These are phyloP conservation scores for Dromococcyx pavoninus DNA, from an alignment of 2,797 vertebrate genomes.

Conservation along the genomic window DNA sequence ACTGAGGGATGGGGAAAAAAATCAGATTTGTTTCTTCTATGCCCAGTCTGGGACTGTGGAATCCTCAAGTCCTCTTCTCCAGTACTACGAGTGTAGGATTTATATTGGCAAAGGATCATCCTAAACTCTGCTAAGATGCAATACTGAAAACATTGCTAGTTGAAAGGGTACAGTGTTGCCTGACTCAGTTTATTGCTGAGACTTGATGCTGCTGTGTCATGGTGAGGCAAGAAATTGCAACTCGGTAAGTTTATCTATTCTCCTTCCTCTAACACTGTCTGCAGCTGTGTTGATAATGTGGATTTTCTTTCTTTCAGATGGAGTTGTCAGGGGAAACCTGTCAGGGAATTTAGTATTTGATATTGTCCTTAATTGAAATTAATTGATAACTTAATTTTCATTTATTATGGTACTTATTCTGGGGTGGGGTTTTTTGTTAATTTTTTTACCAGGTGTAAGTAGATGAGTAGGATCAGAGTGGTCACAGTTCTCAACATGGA, in stretches of 20 bases:
- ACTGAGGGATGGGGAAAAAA: not conserved
- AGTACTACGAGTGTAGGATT: not conserved
- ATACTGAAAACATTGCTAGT: not conserved
- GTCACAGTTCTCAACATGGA: constrained; percentile 85
- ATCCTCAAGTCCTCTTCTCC: not conserved
- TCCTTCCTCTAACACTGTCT: not conserved
- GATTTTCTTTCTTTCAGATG: not conserved
- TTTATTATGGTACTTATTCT: not conserved
- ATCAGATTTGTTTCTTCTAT: not conserved
- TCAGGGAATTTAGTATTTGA: not conserved
- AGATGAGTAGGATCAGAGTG: constrained; percentile 67
- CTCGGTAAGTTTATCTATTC: not conserved
- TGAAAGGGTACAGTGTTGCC: not conserved
- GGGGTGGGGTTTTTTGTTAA: not conserved
- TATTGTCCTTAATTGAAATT: not conserved
- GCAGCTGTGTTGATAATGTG: not conserved
- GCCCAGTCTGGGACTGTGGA: not conserved
- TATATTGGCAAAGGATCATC: not conserved
- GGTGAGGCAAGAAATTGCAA: not conserved
- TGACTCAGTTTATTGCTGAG: not conserved
- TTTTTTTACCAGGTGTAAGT: constrained; percentile 34
- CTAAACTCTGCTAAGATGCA: not conserved
- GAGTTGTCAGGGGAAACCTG: not conserved
- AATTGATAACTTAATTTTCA: not conserved
- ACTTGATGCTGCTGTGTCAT: not conserved